Conservation (phyloP, 2,888 invertebrate genomes). For the Drosophila limbata region DNA sequence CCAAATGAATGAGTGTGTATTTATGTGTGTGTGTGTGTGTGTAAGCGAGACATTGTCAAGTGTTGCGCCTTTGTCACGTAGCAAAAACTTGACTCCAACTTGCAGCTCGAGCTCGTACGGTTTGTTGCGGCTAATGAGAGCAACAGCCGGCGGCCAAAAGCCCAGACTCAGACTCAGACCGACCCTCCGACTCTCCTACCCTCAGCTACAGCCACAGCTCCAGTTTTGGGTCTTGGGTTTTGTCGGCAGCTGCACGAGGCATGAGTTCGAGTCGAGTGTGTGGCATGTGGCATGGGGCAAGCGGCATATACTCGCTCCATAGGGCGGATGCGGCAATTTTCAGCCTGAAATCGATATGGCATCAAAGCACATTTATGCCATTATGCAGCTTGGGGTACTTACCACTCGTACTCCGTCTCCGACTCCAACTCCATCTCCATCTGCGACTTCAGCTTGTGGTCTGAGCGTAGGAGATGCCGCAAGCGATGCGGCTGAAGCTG, state of each 20-base stretch:
- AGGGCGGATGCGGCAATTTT: constrained; percentile 79
- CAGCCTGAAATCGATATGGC: constrained; percentile 75
- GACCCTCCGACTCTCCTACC: constrained; percentile 23
- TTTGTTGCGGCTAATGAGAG: constrained; percentile 71
- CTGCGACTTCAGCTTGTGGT: neutral
- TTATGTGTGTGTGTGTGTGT: constrained; percentile 30
- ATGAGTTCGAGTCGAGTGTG: constrained; percentile 16
- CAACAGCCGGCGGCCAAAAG: constrained; percentile 67
- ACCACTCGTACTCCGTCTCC: constrained; percentile 4
- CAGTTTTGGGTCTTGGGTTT: constrained; percentile 27
- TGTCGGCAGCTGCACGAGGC: constrained; percentile 63
- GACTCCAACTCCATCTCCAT: neutral
- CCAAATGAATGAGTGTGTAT: constrained; percentile 6
- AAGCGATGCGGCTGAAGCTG: constrained; percentile 54
- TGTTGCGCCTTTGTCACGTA: constrained; percentile 78
- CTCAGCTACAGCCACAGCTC: constrained; percentile 18
- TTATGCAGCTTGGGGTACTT: constrained; percentile 56
- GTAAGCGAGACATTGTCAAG: constrained; percentile 64
- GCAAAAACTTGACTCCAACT: constrained; percentile 72
- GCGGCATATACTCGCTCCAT: constrained; percentile 22
- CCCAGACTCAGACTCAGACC: constrained; percentile 52
- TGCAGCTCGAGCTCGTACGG: constrained; percentile 45
- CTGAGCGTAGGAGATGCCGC: constrained; percentile 56
- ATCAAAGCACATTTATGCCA: constrained; percentile 78
- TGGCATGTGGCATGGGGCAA: constrained; percentile 27